Percentiles rank a stretch among this genome's conserved stretches.
These are phyloP conservation scores for Pelochelys cantorii DNA, from an alignment of 2,797 vertebrate species.

Conservation along the genomic window DNA sequence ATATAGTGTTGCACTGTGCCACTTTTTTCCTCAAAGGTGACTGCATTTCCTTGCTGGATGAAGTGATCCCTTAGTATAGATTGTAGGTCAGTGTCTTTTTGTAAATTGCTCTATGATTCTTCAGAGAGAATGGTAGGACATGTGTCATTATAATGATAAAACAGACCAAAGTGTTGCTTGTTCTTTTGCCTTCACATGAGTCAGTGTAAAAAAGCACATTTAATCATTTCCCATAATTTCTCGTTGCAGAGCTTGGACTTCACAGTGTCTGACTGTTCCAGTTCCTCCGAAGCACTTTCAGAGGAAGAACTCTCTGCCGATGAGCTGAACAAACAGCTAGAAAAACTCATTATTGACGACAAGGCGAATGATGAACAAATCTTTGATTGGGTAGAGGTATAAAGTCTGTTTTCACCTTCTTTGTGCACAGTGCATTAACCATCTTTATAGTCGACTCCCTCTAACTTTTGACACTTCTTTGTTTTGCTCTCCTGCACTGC, in stretches of 20 bases:
- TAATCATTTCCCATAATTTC: slow-evolving; percentile 13
- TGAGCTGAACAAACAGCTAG: slow-evolving; percentile 90
- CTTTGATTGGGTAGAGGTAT: slow-evolving; percentile 99
- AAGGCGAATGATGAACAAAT: slow-evolving; percentile 96
- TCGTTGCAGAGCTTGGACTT: slow-evolving; percentile 93
- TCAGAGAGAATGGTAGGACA: neutral
- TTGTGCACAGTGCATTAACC: neutral
- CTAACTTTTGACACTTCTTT: neutral
- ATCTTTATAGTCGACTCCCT: neutral
- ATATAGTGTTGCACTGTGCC: neutral
- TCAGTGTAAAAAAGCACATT: neutral
- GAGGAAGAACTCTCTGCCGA: slow-evolving; percentile 87
- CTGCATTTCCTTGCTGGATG: neutral
- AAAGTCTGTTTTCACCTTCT: slow-evolving; percentile 48
- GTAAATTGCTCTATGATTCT: neutral
- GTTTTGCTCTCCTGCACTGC: neutral
- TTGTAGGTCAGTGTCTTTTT: neutral
- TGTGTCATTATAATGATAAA: fast-evolving
- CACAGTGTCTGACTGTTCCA: slow-evolving; percentile 81
- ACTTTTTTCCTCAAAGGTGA: neutral
- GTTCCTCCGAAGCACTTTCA: slow-evolving; percentile 85
- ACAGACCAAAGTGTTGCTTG: neutral
- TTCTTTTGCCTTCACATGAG: neutral
- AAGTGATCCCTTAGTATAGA: neutral
- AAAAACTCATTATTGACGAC: slow-evolving; percentile 94